Evolutionary conservation across 2,113 vertebrate genomes (phyloP).

Genomic region (Dolichallabes microphthalmus): DNA sequence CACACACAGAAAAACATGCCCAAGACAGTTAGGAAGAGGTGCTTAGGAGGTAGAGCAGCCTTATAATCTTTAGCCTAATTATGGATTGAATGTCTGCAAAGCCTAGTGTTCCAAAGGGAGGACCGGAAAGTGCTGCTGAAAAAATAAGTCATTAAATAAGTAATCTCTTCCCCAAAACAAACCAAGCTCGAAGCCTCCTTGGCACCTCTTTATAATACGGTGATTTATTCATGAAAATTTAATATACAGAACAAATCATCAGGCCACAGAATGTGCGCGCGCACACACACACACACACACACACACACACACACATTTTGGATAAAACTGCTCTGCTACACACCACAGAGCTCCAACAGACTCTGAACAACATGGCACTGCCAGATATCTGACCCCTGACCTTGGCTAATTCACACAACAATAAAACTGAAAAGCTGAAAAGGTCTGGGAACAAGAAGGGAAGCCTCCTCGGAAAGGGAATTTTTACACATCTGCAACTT

Average conservation of each 20-base stretch:
- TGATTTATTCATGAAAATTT: not conserved
- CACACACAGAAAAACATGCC: slow-evolving; percentile 33
- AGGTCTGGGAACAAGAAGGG: slow-evolving; percentile 47
- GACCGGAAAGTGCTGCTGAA: slow-evolving; percentile 46
- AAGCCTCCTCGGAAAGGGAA: slow-evolving; percentile 46
- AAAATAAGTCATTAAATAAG: slow-evolving; percentile 34
- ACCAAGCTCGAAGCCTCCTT: not conserved
- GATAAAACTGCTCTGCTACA: not conserved
- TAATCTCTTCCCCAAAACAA: slow-evolving; percentile 32
- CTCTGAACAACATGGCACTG: slow-evolving; percentile 16
- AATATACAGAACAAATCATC: not conserved
- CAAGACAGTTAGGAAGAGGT: slow-evolving; percentile 25
- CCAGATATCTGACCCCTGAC: slow-evolving; percentile 59
- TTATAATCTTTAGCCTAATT: slow-evolving; percentile 59
- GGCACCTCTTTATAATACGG: not conserved
- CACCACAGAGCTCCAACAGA: slow-evolving; percentile 32
- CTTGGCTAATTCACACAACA: slow-evolving; percentile 41
- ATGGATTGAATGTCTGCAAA: slow-evolving; percentile 26
- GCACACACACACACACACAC: not conserved
- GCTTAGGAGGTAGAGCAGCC: slow-evolving; percentile 48
- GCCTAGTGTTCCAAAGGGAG: slow-evolving; percentile 10
- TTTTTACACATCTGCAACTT: slow-evolving; percentile 23
- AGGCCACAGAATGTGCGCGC: not conserved
- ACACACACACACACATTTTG: not conserved
- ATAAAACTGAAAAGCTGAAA: slow-evolving; percentile 38